Evolutionary conservation across 2,113 vertebrate species (phyloP), one percentile per base, ranked within the genome.

Genomic region (Mionectes macconnelli): DNA sequence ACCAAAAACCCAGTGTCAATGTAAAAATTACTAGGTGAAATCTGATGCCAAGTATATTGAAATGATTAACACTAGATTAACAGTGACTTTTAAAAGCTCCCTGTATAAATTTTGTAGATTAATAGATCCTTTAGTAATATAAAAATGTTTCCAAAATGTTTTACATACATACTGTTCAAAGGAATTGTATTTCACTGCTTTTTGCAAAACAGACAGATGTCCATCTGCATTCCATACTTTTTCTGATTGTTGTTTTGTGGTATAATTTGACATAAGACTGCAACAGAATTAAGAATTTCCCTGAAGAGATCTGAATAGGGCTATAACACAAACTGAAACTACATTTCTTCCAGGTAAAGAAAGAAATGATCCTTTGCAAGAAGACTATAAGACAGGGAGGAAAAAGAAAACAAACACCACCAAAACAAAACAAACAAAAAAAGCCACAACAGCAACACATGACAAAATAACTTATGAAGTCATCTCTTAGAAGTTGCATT

Each of bases 381-480:
- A 89, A 18, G 6, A 64, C 23, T 7, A 19, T 2, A 69, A 8
- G 30, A 28, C 22, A 4, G 16, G 13, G 1, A 3, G 2, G 4
- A 15, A 37, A 20, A 49, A 8, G 24, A 11, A 33, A 59, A 44
- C 15, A 44, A 19, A 44, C 18, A 44, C 2, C 31, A 72, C 15
- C 11, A 24, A 82, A 24, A 15, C 25, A 62, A 62, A 37, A 35
- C 4, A 49, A 56, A 35, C 11, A 56, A 27, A 33, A 40, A 20
- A 37, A 49, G 37, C 4, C 25, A 1, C 13, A 55, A 13, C 4
- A 60, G 5, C 28, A 68, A 68, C 27, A 35, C 0, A 0, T 44
- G 50, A 25, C n/a, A 77, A 81, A 90, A 6, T 20, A 64, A 52
- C 18, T 82, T 49, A 19, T 40, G 24, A 77, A 76, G 9, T 22